A percentile compares a stretch with the other conserved stretches of the same genome.
Conservation (phyloP, 2,888 invertebrate species). For the Allacma fusca region DNA sequence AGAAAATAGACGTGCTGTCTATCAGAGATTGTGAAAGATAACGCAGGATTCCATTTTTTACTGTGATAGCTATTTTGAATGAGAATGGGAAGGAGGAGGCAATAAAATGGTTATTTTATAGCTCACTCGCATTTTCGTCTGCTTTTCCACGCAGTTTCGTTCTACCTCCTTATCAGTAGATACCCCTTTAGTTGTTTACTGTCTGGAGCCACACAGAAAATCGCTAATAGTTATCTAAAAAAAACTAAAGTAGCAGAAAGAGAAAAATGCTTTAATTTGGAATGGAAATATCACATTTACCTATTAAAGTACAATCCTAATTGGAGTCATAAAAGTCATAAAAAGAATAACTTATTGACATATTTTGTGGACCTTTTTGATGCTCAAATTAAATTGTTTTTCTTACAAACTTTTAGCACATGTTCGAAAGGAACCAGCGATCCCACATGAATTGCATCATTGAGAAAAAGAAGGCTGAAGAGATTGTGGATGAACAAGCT, state of each 20-base stretch:
- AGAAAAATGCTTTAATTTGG: too few relatives aligned
- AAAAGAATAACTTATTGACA: too few relatives aligned
- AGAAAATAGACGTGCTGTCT: too few relatives aligned
- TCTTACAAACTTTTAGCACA: conserved; percentile 63
- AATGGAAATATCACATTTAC: too few relatives aligned
- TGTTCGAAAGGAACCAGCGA: conserved; percentile 68
- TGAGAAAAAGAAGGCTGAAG: conserved; percentile 83
- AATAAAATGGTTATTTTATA: background rate
- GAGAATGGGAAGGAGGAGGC: background rate
- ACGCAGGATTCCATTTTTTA: too few relatives aligned
- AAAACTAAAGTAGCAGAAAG: too few relatives aligned
- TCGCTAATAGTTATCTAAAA: too few relatives aligned
- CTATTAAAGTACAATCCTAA: too few relatives aligned
- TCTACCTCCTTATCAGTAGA: background rate
- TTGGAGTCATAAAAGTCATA: too few relatives aligned
- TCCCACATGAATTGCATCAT: conserved; percentile 91
- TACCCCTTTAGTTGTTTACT: background rate
- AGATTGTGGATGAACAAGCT: conserved; percentile 79
- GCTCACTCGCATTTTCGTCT: background rate
- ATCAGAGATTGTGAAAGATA: too few relatives aligned
- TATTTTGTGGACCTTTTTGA: too few relatives aligned
- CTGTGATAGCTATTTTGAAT: background rate
- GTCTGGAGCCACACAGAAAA: too few relatives aligned
- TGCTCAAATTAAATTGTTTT: background rate
- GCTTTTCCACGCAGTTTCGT: background rate